Evolutionary conservation across 2,888 invertebrate genomes (phyloP), one percentile per base, ranked within the genome.

Genomic region (Margaritifera margaritifera): DNA sequence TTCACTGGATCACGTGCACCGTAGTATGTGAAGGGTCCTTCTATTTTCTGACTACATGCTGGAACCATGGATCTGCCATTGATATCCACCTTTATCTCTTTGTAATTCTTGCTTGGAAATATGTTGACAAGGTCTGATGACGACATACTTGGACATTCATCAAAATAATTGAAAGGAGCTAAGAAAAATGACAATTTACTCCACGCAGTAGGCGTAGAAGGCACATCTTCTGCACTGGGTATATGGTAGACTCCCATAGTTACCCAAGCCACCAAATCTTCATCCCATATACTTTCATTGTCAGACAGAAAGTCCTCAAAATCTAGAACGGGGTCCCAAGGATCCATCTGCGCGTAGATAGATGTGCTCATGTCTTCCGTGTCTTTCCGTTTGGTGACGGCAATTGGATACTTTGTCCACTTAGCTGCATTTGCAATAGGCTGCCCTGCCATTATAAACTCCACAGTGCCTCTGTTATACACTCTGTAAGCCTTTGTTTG

Each of bases 191-290:
- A 76, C 56, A 80, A 80, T 55, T 83, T 80, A 52, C 79, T 82
- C 57, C 78, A 79, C 1, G 81, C 72, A 6, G 86, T 86, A n/a
- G 85, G 77, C 15, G 82, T 84, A 15, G 84, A 80, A 5, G 88
- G 88, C 4, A 85, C 80, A 71, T 87, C 87, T 62, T 86, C 86
- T 3, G 86, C 80, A 50, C 81, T 81, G 1, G 88, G 88, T 22
- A 88, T 80, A 65, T 86, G 85, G 67, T 80, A 74, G 22, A 79
- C 67, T 4, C 86, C 87, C 63, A 84, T 76, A 8, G 86, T 84
- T 19, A 87, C 77, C 88, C 88, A 88, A 27, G 81, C 81, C 20
- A 87, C 84, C 8, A 88, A 70, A 66, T 88, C 87, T 71, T 80
- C 72, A 62, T 86, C 84, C 31, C 80, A 77, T 52, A 85, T 71